Evolutionary conservation across 2,888 invertebrate species (phyloP).

Genomic region (Epistrophella euchroma): DNA sequence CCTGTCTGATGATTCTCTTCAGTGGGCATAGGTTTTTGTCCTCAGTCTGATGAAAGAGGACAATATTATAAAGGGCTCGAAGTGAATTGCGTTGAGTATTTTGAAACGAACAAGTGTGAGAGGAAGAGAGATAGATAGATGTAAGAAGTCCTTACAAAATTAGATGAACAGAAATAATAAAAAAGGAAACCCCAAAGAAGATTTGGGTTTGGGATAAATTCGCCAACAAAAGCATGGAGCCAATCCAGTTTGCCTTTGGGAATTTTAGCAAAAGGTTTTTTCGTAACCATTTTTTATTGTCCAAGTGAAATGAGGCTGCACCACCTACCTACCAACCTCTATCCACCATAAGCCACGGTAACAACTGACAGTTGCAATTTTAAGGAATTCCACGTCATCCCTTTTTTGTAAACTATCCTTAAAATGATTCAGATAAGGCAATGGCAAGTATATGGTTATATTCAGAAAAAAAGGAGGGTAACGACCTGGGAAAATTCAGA

Average conservation of each 20-base stretch:
- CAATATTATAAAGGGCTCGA: slow-evolving; percentile 32
- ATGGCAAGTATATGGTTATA: not conserved
- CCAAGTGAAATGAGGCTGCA: slow-evolving; percentile 47
- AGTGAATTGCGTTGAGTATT: slow-evolving; percentile 38
- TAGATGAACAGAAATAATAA: slow-evolving; percentile 20
- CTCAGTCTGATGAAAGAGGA: slow-evolving; percentile 21
- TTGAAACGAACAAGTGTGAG: not conserved
- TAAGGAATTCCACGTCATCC: slow-evolving; percentile 42
- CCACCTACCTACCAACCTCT: not conserved
- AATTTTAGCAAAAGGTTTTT: slow-evolving; percentile 16
- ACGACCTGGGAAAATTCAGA: slow-evolving; percentile 40
- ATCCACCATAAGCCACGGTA: not conserved
- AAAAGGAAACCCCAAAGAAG: slow-evolving; percentile 20
- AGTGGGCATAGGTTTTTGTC: slow-evolving; percentile 29
- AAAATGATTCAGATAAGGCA: slow-evolving; percentile 12
- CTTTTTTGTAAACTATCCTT: slow-evolving; percentile 15
- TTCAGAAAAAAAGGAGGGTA: slow-evolving; percentile 5
- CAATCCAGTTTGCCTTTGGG: slow-evolving; percentile 32
- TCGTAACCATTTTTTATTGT: slow-evolving; percentile 17
- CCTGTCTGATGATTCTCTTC: slow-evolving; percentile 22
- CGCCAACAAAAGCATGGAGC: slow-evolving; percentile 40
- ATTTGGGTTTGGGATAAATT: slow-evolving; percentile 54
- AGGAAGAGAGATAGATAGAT: not conserved
- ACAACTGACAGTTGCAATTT: slow-evolving; percentile 56
- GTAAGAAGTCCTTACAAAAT: slow-evolving; percentile 40